Evolutionary conservation across 2,888 invertebrate species (phyloP).

Genomic region (Lasioglossum zephyrum): DNA sequence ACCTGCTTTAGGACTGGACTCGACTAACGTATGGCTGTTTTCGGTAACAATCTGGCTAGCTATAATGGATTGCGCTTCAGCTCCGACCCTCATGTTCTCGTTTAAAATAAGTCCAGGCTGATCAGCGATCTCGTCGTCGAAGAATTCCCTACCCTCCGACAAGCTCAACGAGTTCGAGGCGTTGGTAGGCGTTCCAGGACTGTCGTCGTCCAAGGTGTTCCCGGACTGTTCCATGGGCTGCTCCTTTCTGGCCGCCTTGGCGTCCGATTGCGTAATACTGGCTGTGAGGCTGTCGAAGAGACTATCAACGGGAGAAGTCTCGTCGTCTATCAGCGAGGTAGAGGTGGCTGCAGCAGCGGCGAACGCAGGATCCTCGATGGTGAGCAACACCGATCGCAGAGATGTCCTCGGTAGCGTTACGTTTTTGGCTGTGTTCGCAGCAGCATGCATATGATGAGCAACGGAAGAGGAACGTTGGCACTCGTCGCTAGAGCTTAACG

Average conservation of each 20-base stretch:
- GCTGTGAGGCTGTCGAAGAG: slow-evolving; percentile 89
- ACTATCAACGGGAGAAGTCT: slow-evolving; percentile 93
- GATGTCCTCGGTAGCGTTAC: slow-evolving; percentile 77
- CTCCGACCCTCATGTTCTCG: slow-evolving; percentile 85
- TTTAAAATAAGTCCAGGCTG: slow-evolving; percentile 93
- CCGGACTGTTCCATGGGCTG: slow-evolving; percentile 83
- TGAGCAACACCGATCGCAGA: slow-evolving; percentile 86
- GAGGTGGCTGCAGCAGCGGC: slow-evolving; percentile 89
- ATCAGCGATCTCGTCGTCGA: slow-evolving; percentile 96
- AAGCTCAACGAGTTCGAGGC: slow-evolving; percentile 91
- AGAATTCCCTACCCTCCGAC: slow-evolving; percentile 93
- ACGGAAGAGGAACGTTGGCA: slow-evolving; percentile 66
- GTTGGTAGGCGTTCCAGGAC: slow-evolving; percentile 92
- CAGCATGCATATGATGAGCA: slow-evolving; percentile 75
- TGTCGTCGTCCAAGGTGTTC: slow-evolving; percentile 81
- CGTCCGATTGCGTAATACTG: slow-evolving; percentile 82
- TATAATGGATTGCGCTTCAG: slow-evolving; percentile 65
- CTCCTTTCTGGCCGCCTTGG: slow-evolving; percentile 83
- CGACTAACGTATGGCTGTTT: slow-evolving; percentile 81
- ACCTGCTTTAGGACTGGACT: slow-evolving; percentile 80
- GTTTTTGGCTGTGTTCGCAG: slow-evolving; percentile 74
- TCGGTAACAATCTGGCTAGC: slow-evolving; percentile 77
- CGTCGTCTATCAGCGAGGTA: slow-evolving; percentile 91
- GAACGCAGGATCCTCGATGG: slow-evolving; percentile 91
- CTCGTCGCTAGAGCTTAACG: slow-evolving; percentile 85